Evolutionary conservation across 2,113 vertebrate species (phyloP), one percentile per base, ranked within the genome.

Genomic region (Canis aureus): DNA sequence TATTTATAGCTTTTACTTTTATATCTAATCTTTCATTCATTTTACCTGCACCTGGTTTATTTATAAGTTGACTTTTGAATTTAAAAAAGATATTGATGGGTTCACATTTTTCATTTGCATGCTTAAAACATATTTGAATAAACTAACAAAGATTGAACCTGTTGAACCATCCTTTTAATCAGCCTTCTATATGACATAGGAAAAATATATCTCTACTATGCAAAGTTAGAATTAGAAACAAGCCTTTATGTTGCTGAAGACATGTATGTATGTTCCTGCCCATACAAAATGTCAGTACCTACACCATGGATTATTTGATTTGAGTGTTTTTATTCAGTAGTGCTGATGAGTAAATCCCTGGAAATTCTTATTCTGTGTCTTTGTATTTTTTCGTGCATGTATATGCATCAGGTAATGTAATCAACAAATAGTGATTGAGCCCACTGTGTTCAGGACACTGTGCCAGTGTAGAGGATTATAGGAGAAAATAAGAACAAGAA

Each of bases 1-100:
- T 89, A 95, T 95, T 97, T 97, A 94, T 82, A 97, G 73, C 27
- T 85, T 97, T 94, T 88, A 27, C 43, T 93, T 94, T 94, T 88
- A 38, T 73, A 66, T 76, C 71, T 91, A 66, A 16, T 92, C 93
- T 88, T 94, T 55, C 29, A 55, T 88, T 11, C 19, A 73, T 98
- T 93, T 94, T 83, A 51, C 55, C 43, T 93, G 13, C 8, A 95
- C 27, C 60, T 89, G 57, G 43, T 91, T 43, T 12, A 15, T 84
- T 19, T 94, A 74, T 90, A 94, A 91, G 55, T 71, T 74, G 29
- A 4, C 53, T 92, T 89, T 43, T 88, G 55, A 94, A 81, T 95
- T 94, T 94, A 94, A n/a, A 92, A 81, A 94, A 82, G 53, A 92
- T 66, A 82, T 38, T 35, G 16, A 93, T 82, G 57, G 11, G 5